Base-by-base conservation (phyloP, 1,140 invertebrate genomes). In the Trachymyrmex septentrionalis region DNA sequence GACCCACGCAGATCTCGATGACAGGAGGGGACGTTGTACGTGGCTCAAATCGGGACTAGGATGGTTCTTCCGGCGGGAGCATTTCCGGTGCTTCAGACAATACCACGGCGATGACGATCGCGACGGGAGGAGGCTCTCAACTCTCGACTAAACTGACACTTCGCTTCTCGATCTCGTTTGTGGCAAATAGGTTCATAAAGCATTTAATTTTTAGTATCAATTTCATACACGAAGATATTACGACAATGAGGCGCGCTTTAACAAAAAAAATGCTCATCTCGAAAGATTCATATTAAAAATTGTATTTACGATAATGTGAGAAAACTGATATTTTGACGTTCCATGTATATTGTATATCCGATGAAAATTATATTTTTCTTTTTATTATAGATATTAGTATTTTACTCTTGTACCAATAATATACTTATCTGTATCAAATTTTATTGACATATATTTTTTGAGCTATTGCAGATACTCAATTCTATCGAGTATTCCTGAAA, bases 41-140 rank as follows among this genome's bases (percentile, higher is more conserved):
- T 84, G n/a, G 67, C 73, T 77, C 69, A 64, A 53, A 69, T 82
- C 44, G 27, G 59, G 81, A 86, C 86, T 88, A 90, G 86, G 85
- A 91, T 89, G 88, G 91, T 88, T 92, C 93, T 93, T 94, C 93
- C 93, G 93, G 91, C 90, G 87, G 91, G 88, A 90, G 92, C 90
- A 91, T 92, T 93, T 94, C 94, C 93, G 93, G 90, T 92, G 87
- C 85, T 89, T 80, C 44, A 85, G 86, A 92, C 93, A 92, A 93
- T 91, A 84, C 87, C 63, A 59, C 66, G 38, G 66, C 90, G 86
- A 88, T 77, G 85, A 88, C 67, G 75, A 87, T 77, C 82, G 81
- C 30, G 14, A 44, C 21, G 63, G 16, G 48, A 61, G 63, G 27
- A 34, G 69, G 12, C 66, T 87, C 78, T 86, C 85, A 48, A 75